phyloP scores from a whole-genome alignment of 1,140 invertebrate species.

The Drosophila triauraria region DNA sequence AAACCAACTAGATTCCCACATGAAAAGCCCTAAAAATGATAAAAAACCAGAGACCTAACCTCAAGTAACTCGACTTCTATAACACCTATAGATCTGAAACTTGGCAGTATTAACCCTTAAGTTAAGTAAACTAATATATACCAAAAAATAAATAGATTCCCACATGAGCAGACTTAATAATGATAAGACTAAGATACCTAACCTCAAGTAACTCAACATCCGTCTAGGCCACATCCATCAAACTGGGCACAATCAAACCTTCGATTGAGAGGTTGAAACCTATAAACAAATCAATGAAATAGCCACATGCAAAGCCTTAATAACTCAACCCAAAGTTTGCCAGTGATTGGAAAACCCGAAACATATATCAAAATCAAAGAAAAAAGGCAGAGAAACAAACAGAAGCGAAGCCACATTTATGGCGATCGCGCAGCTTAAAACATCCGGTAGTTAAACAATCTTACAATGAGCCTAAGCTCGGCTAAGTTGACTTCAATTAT shows the following conservation, averaged over 20 bases:
- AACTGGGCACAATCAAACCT: neutral
- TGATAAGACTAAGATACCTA: neutral
- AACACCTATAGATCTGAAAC: neutral
- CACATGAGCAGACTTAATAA: neutral
- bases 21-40: too few relatives aligned
- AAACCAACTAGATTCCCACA: too few relatives aligned
- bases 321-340: neutral
- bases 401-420: constrained; percentile 39
- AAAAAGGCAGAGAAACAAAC: constrained; percentile 3
- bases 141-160: neutral
- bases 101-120: neutral
- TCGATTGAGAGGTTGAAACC: neutral
- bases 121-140: too few relatives aligned
- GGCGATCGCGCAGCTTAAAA: constrained; percentile 62
- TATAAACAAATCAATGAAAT: constrained; percentile 9
- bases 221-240: neutral
- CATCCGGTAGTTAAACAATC: constrained; percentile 77
- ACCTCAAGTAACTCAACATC: constrained; percentile 1
- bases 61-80: neutral
- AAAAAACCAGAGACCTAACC: too few relatives aligned
- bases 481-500: constrained; percentile 79
- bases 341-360: constrained; percentile 9
- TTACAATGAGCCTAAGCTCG: constrained; percentile 61
- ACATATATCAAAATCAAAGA: constrained; percentile 18
- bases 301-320: constrained; percentile 6